phyloP scores from a whole-genome alignment of 2,113 vertebrate species.

The Planiliza haematocheilus region DNA sequence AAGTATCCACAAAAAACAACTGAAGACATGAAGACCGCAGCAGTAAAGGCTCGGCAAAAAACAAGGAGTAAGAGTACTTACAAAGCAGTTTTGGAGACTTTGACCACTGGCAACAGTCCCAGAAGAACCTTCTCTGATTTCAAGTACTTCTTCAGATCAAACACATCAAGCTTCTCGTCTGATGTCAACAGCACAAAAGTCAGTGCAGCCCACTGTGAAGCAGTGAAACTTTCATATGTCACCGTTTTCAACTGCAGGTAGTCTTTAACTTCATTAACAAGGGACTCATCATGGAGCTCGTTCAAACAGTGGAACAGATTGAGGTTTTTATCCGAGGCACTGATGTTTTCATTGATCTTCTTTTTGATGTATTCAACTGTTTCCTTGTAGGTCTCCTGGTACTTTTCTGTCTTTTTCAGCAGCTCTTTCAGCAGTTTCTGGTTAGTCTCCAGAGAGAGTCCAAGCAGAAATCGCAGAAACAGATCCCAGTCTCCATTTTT shows the following conservation, averaged over 20 bases:
- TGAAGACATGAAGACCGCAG: no score
- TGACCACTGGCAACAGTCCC: constrained; percentile 59
- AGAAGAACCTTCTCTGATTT: constrained; percentile 62
- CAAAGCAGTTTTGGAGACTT: constrained; percentile 38
- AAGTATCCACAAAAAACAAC: no score
- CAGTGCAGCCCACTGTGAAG: constrained; percentile 58
- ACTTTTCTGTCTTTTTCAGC: constrained; percentile 9
- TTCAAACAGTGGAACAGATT: constrained; percentile 62
- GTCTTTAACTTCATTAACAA: constrained; percentile 36
- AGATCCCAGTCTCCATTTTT: constrained; percentile 59
- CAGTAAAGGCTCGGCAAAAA: no score
- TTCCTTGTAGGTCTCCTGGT: neutral
- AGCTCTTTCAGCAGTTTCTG: constrained; percentile 28
- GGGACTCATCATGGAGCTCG: constrained; percentile 52
- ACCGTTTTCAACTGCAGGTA: constrained; percentile 4
- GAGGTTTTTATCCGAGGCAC: constrained; percentile 30
- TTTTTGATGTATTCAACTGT: constrained; percentile 56
- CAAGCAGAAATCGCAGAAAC: constrained; percentile 61
- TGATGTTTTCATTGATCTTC: neutral
- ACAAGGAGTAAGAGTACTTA: constrained; percentile 37
- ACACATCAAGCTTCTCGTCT: constrained; percentile 38
- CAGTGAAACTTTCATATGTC: constrained; percentile 17
- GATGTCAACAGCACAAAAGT: constrained; percentile 59
- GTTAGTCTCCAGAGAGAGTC: constrained; percentile 55
- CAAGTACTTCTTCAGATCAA: constrained; percentile 62